Evolutionary conservation across 1,140 invertebrate species (phyloP).

Genomic region (Lutraria rhynchaena): DNA sequence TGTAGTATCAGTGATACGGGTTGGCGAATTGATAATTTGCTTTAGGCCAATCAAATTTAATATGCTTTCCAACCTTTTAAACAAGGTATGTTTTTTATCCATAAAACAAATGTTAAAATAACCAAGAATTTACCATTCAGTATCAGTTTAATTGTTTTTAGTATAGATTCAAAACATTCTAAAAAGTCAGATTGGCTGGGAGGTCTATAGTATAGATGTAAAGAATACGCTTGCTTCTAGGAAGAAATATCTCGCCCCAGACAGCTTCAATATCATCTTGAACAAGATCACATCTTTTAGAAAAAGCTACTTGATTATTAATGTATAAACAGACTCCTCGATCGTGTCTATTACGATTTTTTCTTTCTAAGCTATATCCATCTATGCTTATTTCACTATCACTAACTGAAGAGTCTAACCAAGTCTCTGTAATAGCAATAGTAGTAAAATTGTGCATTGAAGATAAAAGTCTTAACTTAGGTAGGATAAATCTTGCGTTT

Average conservation of each 20-base stretch:
- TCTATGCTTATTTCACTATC: slow-evolving; percentile 4
- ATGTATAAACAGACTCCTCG: slow-evolving; percentile 21
- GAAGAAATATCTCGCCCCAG: slow-evolving; percentile 18
- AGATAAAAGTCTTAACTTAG: slow-evolving; percentile 11
- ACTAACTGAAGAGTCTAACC: background rate
- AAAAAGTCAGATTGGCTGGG: slow-evolving; percentile 10
- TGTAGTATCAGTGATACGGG: too few relatives aligned
- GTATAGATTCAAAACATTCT: slow-evolving; percentile 8
- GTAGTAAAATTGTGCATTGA: background rate
- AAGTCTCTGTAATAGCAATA: too few relatives aligned
- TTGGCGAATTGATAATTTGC: too few relatives aligned
- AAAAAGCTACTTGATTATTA: slow-evolving; percentile 20
- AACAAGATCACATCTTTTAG: slow-evolving; percentile 6
- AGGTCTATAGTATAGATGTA: slow-evolving; percentile 21
- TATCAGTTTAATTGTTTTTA: too few relatives aligned
- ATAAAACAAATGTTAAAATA: too few relatives aligned
- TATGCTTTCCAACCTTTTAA: too few relatives aligned
- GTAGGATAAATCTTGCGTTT: slow-evolving; percentile 12
- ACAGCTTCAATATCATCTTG: slow-evolving; percentile 2
- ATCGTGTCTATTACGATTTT: slow-evolving; percentile 20
- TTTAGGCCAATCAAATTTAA: too few relatives aligned
- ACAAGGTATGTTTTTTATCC: too few relatives aligned
- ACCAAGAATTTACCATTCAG: too few relatives aligned
- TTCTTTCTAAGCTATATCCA: background rate
- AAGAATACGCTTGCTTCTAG: slow-evolving; percentile 18